Percentiles rank a stretch among this genome's conserved stretches.
phyloP scores from a whole-genome alignment of 2,888 invertebrate species.

The Eupeodes luniger region DNA sequence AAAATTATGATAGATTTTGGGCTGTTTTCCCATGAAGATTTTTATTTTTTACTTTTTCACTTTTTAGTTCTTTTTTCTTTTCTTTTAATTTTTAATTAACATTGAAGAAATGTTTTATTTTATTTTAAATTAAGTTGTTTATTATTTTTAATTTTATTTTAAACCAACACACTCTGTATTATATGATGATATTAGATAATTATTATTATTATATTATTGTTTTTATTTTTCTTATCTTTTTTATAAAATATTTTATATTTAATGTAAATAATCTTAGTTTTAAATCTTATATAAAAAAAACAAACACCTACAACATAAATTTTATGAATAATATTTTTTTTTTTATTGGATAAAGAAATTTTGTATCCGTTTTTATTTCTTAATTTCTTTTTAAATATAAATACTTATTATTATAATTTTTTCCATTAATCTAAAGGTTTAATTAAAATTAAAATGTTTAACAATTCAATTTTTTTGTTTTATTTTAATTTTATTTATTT shows the following conservation, averaged over 20 bases:
- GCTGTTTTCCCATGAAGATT: slow-evolving; percentile 57
- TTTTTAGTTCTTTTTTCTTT: slow-evolving; percentile 26
- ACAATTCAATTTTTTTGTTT: slow-evolving; percentile 45
- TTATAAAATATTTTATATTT: slow-evolving; percentile 48
- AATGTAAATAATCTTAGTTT: slow-evolving; percentile 69
- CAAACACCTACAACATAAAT: not conserved
- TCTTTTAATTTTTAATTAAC: slow-evolving; percentile 44
- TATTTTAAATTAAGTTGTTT: slow-evolving; percentile 31
- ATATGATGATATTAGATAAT: slow-evolving; percentile 72
- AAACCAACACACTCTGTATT: slow-evolving; percentile 63
- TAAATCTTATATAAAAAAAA: slow-evolving; percentile 19
- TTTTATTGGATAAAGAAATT: slow-evolving; percentile 49
- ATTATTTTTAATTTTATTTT: slow-evolving; percentile 44
- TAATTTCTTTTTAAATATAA: slow-evolving; percentile 2
- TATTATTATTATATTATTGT: slow-evolving; percentile 29
- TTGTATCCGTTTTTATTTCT: slow-evolving; percentile 41
- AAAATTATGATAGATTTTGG: slow-evolving; percentile 28
- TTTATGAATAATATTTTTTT: slow-evolving; percentile 21
- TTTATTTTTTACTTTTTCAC: slow-evolving; percentile 51
- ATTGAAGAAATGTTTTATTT: slow-evolving; percentile 50
- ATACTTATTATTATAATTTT: slow-evolving; percentile 45
- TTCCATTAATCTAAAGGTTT: slow-evolving; percentile 69
- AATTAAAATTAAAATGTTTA: slow-evolving; percentile 66
- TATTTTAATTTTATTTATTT: slow-evolving; percentile 21
- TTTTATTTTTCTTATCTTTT: slow-evolving; percentile 29